Evolutionary conservation across 2,888 invertebrate genomes (phyloP).

Genomic region (Yponomeuta sedellus): DNA sequence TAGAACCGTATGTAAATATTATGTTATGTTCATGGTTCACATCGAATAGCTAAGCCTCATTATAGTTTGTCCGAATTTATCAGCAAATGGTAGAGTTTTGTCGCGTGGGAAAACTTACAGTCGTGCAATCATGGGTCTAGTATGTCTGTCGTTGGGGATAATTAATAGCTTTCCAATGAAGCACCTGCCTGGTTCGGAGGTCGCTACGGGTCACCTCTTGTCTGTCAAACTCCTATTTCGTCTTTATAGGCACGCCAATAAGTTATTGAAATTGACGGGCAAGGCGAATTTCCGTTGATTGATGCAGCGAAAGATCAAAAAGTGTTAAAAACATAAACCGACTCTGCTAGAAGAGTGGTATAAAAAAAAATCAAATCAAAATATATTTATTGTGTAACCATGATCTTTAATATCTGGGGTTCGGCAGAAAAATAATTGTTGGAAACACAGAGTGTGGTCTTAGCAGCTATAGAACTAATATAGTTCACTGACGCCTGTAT

Average conservation of each 20-base stretch:
- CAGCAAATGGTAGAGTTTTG: background rate
- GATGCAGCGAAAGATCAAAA: background rate
- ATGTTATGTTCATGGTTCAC: too few relatives aligned
- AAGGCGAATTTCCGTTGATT: background rate
- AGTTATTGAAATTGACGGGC: slow-evolving; percentile 9
- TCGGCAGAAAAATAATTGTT: too few relatives aligned
- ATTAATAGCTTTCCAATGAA: slow-evolving; percentile 42
- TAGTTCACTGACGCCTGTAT: too few relatives aligned
- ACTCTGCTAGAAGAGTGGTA: too few relatives aligned
- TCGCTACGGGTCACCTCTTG: slow-evolving; percentile 30
- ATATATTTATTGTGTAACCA: too few relatives aligned
- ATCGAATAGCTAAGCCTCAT: too few relatives aligned
- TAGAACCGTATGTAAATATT: too few relatives aligned
- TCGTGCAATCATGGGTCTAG: slow-evolving; percentile 23
- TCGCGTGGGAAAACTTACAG: slow-evolving; percentile 33
- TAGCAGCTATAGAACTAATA: too few relatives aligned
- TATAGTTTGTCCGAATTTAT: too few relatives aligned
- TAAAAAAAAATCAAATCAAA: too few relatives aligned
- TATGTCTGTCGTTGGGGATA: slow-evolving; percentile 27
- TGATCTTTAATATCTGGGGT: too few relatives aligned
- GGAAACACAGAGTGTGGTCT: too few relatives aligned
- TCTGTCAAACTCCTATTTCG: background rate
- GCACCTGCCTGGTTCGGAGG: slow-evolving; percentile 30
- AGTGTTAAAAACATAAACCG: background rate
- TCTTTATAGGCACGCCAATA: slow-evolving; percentile 11